Evolutionary conservation across 2,888 invertebrate species (phyloP).

Genomic region (Masnerella sp.): DNA sequence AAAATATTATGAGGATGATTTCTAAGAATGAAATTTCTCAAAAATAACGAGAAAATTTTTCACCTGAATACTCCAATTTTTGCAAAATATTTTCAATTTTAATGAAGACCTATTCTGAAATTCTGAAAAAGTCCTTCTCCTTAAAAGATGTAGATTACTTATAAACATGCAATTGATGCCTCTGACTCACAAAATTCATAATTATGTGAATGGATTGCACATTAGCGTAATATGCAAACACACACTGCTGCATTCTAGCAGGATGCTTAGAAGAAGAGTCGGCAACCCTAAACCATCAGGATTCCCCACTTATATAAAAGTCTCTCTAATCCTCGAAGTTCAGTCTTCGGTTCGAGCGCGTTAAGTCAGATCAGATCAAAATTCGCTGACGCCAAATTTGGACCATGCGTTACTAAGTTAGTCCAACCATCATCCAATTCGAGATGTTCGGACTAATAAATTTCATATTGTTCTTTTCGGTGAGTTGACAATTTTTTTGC

Average conservation of each 20-base stretch:
- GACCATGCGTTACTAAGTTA: slow-evolving; percentile 27
- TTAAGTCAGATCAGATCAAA: slow-evolving; percentile 43
- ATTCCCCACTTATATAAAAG: slow-evolving; percentile 56
- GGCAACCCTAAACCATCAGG: slow-evolving; percentile 51
- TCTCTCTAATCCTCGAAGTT: slow-evolving; percentile 50
- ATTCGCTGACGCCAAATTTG: slow-evolving; percentile 26
- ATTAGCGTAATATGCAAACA: slow-evolving; percentile 38
- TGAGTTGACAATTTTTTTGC: slow-evolving; percentile 4
- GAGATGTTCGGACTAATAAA: slow-evolving; percentile 46
- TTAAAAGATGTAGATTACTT: too few species aligned
- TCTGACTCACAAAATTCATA: slow-evolving; percentile 23
- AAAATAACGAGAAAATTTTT: too few species aligned
- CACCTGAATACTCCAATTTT: too few species aligned
- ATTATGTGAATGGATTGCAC: slow-evolving; percentile 6
- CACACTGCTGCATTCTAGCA: slow-evolving; percentile 8
- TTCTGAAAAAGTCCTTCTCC: too few species aligned
- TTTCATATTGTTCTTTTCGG: slow-evolving; percentile 32
- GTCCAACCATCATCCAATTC: slow-evolving; percentile 12
- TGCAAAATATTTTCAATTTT: too few species aligned
- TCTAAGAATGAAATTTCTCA: too few species aligned
- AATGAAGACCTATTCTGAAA: too few species aligned
- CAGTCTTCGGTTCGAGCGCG: slow-evolving; percentile 58
- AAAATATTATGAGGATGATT: too few species aligned
- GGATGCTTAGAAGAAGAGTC: slow-evolving; percentile 46
- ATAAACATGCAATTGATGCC: slow-evolving; percentile 2